Base-by-base conservation (phyloP, 2,888 invertebrate species). In the Hipparchia semele region DNA sequence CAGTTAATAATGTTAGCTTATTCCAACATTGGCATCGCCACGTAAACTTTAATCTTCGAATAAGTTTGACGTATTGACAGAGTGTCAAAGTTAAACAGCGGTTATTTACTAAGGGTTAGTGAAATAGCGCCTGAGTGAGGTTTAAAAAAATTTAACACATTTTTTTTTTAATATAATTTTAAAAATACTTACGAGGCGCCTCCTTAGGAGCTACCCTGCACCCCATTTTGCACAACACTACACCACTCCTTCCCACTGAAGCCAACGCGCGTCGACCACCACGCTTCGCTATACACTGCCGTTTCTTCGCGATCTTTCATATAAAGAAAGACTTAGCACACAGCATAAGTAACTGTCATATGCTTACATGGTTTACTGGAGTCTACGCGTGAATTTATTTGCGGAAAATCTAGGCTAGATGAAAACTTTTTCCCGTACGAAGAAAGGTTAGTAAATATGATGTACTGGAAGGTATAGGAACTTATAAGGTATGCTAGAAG, bases 131-230 rank as follows among this genome's bases (percentile, higher is more conserved):
- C 39, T 5, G 39, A 39, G 39, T 39, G 39, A 39, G 3, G 2
- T 39, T 39, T 39, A 6, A 49, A 46, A 46, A 46, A 49, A 49
- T 49, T 49, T 8, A 0, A 39, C 39, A 39, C 39, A 39, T 23
- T 58, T 56, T 56, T 56, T 56, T 58, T 33, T 69, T 1, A 4
- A n/a, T 39, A 56, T 64, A 10, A 12, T 66, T 51, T 13, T 53
- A 59, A 23, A 56, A 59, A 9, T 12, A 73, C 76, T 75, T 71
- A 77, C 76, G 68, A 10, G 49, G 53, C 49, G 59, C 61, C 58
- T 72, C 71, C 54, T 68, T 73, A 6, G 76, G 76, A 49, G 75
- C 73, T 51, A 77, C 75, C 67, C 68, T 72, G 71, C 75, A 77
- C 68, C 73, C 76, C 76, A 77, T 76, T 54, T 33, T 70, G 33